Evolutionary conservation across 2,113 vertebrate genomes (phyloP).

Genomic region (Misgurnus mizolepis): DNA sequence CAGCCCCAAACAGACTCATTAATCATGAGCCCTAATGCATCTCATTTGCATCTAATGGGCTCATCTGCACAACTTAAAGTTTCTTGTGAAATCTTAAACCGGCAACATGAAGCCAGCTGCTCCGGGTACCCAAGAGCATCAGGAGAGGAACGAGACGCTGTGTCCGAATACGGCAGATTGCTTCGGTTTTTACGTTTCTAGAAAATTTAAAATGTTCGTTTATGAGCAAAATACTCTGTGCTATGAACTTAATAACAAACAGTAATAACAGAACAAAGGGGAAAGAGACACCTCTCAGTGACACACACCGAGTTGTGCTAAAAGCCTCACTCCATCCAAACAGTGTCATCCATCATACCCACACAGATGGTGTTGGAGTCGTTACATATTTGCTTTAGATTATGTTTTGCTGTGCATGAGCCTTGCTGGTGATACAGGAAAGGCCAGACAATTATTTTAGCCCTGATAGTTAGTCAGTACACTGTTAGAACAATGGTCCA

Average conservation of each 20-base stretch:
- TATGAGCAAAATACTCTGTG: not conserved
- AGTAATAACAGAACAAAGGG: not conserved
- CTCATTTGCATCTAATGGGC: conserved; percentile 55
- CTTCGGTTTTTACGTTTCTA: not conserved
- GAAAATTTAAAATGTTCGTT: too few species aligned
- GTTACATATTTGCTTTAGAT: conserved; percentile 2
- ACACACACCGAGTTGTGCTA: not conserved
- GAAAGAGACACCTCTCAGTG: not conserved
- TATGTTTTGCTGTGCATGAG: not conserved
- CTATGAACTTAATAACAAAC: not conserved
- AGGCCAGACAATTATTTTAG: too few species aligned
- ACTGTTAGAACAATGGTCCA: too few species aligned
- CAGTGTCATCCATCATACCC: not conserved
- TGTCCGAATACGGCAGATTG: not conserved
- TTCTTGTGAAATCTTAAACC: not conserved
- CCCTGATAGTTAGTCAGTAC: too few species aligned
- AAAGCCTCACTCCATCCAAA: not conserved
- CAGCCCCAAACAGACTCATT: conserved; percentile 36
- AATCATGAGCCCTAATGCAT: conserved; percentile 49
- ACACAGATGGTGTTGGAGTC: not conserved
- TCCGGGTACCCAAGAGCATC: not conserved
- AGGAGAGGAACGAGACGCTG: too few species aligned
- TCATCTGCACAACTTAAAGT: not conserved
- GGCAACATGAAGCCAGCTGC: not conserved
- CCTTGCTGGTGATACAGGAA: too few species aligned